These are phyloP conservation scores for Morpho deidamia DNA, from an alignment of 2,888 invertebrate genomes.

Conservation along the genomic window DNA sequence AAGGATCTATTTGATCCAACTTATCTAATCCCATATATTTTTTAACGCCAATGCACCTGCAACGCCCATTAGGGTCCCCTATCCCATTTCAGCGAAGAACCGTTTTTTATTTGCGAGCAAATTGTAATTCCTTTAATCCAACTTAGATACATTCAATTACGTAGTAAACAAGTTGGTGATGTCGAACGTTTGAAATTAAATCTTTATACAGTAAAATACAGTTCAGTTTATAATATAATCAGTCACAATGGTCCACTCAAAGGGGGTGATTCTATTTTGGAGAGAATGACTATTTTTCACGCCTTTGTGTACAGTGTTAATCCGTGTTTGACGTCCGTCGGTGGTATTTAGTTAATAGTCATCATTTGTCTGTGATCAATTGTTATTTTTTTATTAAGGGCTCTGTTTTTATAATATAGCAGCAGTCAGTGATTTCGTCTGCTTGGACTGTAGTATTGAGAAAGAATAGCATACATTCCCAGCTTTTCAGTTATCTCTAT, in stretches of 20 bases:
- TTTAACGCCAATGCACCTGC: slow-evolving; percentile 60
- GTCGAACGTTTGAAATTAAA: not conserved
- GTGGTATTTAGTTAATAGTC: slow-evolving; percentile 65
- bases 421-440: too few species aligned
- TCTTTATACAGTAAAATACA: slow-evolving; percentile 16
- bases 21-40: slow-evolving; percentile 47
- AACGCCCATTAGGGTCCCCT: slow-evolving; percentile 48
- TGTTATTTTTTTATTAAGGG: slow-evolving; percentile 26
- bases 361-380: slow-evolving; percentile 31
- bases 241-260: slow-evolving; percentile 32
- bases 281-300: slow-evolving; percentile 67
- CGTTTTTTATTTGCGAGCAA: slow-evolving; percentile 70
- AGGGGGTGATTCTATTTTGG: slow-evolving; percentile 52
- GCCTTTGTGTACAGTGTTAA: slow-evolving; percentile 63
- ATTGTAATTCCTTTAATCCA: slow-evolving; percentile 76
- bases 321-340: slow-evolving; percentile 70
- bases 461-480: too few species aligned
- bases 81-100: slow-evolving; percentile 34
- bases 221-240: slow-evolving; percentile 29
- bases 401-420: too few species aligned
- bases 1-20: slow-evolving; percentile 32
- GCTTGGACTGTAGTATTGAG: too few species aligned
- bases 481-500: too few species aligned
- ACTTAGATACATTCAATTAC: slow-evolving; percentile 74
- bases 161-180: slow-evolving; percentile 45